A percentile compares a stretch with the other conserved stretches of the same genome.
These are phyloP conservation scores for Acronicta leporina DNA, from an alignment of 2,888 invertebrate genomes.

Conservation along the genomic window DNA sequence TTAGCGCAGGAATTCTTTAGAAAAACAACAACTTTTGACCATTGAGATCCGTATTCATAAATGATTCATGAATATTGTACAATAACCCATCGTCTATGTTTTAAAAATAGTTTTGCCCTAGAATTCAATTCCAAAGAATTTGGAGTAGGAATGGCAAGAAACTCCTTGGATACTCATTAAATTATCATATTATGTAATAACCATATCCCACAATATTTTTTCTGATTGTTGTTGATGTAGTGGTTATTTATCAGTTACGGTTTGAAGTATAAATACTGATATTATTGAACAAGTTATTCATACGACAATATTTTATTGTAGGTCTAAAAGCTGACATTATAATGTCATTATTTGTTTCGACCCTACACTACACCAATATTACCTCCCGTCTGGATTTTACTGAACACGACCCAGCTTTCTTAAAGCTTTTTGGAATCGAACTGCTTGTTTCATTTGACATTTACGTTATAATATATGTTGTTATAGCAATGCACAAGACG, in stretches of 20 bases:
- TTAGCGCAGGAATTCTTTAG: slow-evolving; percentile 13
- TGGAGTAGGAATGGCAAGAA: too few relatives aligned
- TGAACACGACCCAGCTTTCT: too few relatives aligned
- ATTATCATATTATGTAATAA: neutral
- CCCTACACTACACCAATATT: too few relatives aligned
- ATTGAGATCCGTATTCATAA: slow-evolving; percentile 31
- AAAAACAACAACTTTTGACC: slow-evolving; percentile 19
- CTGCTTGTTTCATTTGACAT: neutral
- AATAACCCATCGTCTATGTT: neutral
- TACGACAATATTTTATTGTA: too few relatives aligned
- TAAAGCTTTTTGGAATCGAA: neutral
- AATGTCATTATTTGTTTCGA: too few relatives aligned
- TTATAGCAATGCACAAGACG: neutral
- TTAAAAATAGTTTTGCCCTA: neutral
- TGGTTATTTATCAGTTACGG: slow-evolving; percentile 12
- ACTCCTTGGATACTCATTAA: too few relatives aligned
- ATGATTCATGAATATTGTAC: slow-evolving; percentile 1
- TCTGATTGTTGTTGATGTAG: neutral
- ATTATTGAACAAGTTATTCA: neutral
- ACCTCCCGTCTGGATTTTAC: too few relatives aligned
- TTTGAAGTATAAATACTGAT: neutral
- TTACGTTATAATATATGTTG: too few relatives aligned
- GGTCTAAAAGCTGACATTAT: too few relatives aligned
- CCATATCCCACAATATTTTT: too few relatives aligned
- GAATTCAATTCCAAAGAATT: neutral